A percentile compares a stretch with the other conserved stretches of the same genome.
Evolutionary conservation across 2,797 vertebrate genomes (phyloP).

Genomic region (Coracias cyanogaster): DNA sequence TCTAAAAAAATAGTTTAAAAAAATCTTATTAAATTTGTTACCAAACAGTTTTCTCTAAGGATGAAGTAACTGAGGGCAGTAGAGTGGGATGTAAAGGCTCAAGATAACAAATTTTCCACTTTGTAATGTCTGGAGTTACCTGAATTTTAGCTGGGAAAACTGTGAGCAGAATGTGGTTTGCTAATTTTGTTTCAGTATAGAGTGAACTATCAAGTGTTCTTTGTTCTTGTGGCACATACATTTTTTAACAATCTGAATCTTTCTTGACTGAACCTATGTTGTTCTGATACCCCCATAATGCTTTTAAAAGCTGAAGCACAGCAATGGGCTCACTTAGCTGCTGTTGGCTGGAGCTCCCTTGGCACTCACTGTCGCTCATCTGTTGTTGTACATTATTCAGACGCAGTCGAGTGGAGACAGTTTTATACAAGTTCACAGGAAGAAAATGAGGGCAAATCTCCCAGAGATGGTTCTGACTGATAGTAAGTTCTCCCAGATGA

Average conservation of each 20-base stretch:
- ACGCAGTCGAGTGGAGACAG: slow-evolving; percentile 34
- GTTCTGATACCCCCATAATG: background rate
- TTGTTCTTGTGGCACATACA: background rate
- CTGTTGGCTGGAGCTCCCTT: slow-evolving; percentile 31
- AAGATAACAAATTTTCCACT: background rate
- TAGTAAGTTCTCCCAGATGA: slow-evolving; percentile 14
- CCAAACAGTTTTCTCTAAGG: background rate
- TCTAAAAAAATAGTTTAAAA: background rate
- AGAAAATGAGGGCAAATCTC: slow-evolving; percentile 57
- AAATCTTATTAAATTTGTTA: background rate
- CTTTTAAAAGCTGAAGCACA: background rate
- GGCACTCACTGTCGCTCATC: slow-evolving; percentile 23
- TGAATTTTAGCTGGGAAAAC: background rate
- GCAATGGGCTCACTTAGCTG: background rate
- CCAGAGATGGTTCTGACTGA: slow-evolving; percentile 29
- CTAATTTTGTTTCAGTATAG: background rate
- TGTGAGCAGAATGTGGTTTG: background rate
- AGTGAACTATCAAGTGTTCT: background rate
- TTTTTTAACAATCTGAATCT: background rate
- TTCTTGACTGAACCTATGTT: background rate
- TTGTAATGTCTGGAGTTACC: background rate
- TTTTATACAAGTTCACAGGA: slow-evolving; percentile 52
- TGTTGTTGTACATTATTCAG: slow-evolving; percentile 47
- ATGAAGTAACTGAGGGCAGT: background rate
- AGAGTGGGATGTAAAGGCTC: background rate